Evolutionary conservation across 1,140 invertebrate species (phyloP), one percentile per base, ranked within the genome.

Genomic region (Ylistrum balloti): DNA sequence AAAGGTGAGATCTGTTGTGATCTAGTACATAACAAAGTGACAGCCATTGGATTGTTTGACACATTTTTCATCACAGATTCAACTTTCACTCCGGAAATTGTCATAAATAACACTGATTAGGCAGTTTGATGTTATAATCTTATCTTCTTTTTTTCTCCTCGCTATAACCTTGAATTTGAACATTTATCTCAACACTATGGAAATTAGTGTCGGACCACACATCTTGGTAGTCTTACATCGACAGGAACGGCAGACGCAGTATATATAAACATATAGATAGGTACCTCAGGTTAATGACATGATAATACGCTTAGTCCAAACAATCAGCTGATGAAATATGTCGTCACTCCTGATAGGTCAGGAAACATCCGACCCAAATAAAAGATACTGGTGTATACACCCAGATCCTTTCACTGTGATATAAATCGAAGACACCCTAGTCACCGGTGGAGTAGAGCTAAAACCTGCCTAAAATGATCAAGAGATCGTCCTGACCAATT

Each of bases 121-220:
- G n/a, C 17, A 3, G 56, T 74, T 74, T 74, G 56, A 74, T 74
- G 56, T 74, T 74, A 74, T 74, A 74, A 74, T n/a, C 56, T 74
- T 28, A 74, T 74, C 56, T 5, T 11, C 22, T 9, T 28, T 1
- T n/a, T 28, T 74, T 74, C 1, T 13, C 0, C 22, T 28, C 7
- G 7, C 20, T 20, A 17, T 28, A 74, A 74, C 56, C 56, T 74
- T 74, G 56, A n/a, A 5, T 74, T 74, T 74, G 56, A 74, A 7
- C 7, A 11, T n/a, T 5, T 74, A 74, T 74, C 15, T 74, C n/a
- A 74, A 74, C 56, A n/a, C n/a, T 74, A 74, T 74, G 22, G 56
- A 74, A 74, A n/a, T 74, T 7, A n/a, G 22, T 74, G 56, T 28
- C 9, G 17, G 56, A 74, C 56, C 56, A 74, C 56, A 74, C 56